Base-by-base conservation (phyloP, 92 coral and sea anemone species). In the Zoanthus sansibaricus region DNA sequence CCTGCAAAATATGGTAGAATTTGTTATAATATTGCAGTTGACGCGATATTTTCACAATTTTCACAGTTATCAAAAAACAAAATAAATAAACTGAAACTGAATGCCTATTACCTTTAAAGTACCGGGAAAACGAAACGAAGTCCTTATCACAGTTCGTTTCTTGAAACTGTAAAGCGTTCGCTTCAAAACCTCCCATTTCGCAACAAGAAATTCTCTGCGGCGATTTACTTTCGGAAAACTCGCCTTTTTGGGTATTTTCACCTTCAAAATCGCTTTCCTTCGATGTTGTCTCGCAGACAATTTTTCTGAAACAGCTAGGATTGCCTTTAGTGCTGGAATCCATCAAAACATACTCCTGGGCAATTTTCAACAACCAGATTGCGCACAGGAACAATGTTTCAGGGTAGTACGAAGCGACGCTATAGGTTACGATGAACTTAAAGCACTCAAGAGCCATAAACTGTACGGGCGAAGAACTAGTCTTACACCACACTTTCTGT, bases 301-400 rank as follows among this genome's bases (percentile, higher is more conserved):
- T 25, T 25, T 25, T 25, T 25, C 25, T 48, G 52, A 9, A 48
- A 48, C 52, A 48, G 6, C 30, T 3, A 31, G 4, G 1, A 51
- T 12, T 13, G 21, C 30, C 66, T 3, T 30, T 14, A 6, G 49
- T 12, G 13, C 59, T 64, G 5, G 72, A 66, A n/a, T n/a, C 9
- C 44, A 46, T 45, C 58, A 64, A 64, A 18, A 80, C 74, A 31
- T 46, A 68, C 1, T 46, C 74, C 30, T 66, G 75, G 31, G 74
- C 75, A 7, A 80, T 61, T 66, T 46, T 47, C 6, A 66, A 42
- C 61, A 80, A 44, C 84, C 84, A 79, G 74, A 80, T 18, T 66
- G 75, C 85, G 75, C 4, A 80, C 5, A 80, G 59, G 66, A 80
- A 80, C 12, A 51, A 62, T 12, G 74, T 14, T 25, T 16, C 6